Conservation (phyloP, 2,113 vertebrate genomes). For the Leiothrix lutea region DNA sequence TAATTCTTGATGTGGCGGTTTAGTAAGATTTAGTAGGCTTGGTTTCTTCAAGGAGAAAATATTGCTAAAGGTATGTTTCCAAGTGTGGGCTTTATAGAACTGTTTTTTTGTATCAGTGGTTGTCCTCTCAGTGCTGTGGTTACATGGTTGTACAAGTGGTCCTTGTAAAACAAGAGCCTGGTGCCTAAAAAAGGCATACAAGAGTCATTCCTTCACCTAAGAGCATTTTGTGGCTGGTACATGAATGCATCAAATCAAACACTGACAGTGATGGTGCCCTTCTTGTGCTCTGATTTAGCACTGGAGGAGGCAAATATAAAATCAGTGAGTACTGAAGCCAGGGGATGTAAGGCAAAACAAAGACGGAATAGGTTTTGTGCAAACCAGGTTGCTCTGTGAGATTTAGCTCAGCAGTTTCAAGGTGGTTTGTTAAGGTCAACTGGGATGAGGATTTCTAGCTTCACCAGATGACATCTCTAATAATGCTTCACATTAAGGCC, state of each 20-base stretch:
- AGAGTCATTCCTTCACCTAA: background rate
- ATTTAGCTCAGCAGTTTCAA: background rate
- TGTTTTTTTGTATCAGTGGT: background rate
- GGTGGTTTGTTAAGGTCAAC: background rate
- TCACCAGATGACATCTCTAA: background rate
- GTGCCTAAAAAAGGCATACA: background rate
- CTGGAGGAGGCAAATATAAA: background rate
- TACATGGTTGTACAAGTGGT: background rate
- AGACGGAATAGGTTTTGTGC: rapidly evolving
- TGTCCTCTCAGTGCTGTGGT: background rate
- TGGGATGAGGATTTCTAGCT: background rate
- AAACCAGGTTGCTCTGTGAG: background rate
- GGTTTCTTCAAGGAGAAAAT: background rate
- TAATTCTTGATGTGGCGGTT: background rate
- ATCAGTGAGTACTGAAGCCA: background rate
- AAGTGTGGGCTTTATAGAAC: background rate
- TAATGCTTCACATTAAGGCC: background rate
- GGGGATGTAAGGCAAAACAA: background rate
- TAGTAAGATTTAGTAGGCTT: background rate
- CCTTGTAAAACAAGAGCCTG: background rate
- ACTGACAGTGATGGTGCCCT: rapidly evolving
- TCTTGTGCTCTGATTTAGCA: background rate
- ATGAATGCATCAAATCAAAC: background rate
- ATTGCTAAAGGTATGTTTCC: background rate
- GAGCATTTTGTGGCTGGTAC: background rate